phyloP scores from a whole-genome alignment of 2,797 vertebrate species.

The Xenopus petersii region DNA sequence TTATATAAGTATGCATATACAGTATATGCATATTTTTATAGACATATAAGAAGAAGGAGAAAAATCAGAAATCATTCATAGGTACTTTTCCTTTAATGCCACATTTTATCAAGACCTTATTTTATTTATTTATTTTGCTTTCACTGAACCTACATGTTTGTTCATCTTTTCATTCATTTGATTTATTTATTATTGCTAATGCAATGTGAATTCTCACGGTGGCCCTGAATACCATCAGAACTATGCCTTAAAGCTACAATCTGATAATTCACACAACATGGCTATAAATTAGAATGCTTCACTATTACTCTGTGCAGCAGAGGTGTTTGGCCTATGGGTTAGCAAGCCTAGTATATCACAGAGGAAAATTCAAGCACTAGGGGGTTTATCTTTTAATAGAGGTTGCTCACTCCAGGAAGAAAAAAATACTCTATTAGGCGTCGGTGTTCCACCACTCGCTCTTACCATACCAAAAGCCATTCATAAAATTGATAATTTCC shows the following conservation, averaged over 20 bases:
- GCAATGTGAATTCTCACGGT: slow-evolving; percentile 29
- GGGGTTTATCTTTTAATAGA: slow-evolving; percentile 47
- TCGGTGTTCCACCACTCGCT: slow-evolving; percentile 35
- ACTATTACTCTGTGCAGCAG: slow-evolving; percentile 36
- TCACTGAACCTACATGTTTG: too few species aligned
- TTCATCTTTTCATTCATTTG: too few species aligned
- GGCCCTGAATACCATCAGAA: background rate
- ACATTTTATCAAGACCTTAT: too few species aligned
- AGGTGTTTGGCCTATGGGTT: slow-evolving; percentile 42
- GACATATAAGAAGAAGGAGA: too few species aligned
- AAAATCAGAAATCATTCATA: too few species aligned
- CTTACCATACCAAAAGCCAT: slow-evolving; percentile 41
- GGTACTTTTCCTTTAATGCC: too few species aligned
- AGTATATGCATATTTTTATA: too few species aligned
- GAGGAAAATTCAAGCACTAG: slow-evolving; percentile 39
- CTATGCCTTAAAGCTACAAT: slow-evolving; percentile 41
- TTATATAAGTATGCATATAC: too few species aligned
- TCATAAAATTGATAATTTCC: slow-evolving; percentile 47
- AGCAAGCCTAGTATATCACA: slow-evolving; percentile 40
- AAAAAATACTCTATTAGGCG: slow-evolving; percentile 43
- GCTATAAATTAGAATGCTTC: slow-evolving; percentile 40
- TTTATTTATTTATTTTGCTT: too few species aligned
- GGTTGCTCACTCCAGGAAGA: slow-evolving; percentile 29
- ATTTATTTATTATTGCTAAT: slow-evolving; percentile 5
- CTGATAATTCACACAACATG: slow-evolving; percentile 32